Evolutionary conservation across 2,888 invertebrate genomes (phyloP).

Genomic region (Hetaerina titia): DNA sequence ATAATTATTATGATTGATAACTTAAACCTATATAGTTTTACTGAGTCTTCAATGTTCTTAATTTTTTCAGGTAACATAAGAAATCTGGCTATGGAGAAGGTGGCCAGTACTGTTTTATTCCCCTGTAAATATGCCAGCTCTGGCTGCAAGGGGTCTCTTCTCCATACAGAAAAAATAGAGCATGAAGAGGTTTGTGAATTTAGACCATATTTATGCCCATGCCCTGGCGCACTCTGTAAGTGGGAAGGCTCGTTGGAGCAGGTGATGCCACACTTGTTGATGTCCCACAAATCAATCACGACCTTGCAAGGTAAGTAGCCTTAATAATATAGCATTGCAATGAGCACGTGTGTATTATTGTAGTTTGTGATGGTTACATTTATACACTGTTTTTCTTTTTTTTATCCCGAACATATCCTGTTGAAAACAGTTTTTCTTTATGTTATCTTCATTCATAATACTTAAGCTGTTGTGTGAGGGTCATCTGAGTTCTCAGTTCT

Average conservation of each 20-base stretch:
- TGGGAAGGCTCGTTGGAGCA: constrained; percentile 99
- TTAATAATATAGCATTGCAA: too few species aligned
- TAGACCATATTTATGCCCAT: constrained; percentile 98
- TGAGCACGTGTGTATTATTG: too few species aligned
- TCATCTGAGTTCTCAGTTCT: too few species aligned
- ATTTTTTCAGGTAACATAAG: constrained; percentile 89
- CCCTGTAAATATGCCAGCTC: constrained; percentile 99
- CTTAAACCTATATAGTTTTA: constrained; percentile 54
- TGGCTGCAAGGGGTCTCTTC: constrained; percentile 94
- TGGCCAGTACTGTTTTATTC: constrained; percentile 98
- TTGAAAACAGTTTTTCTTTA: too few species aligned
- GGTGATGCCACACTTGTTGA: constrained; percentile 99
- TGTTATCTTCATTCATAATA: too few species aligned
- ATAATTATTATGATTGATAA: not conserved
- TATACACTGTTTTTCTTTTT: too few species aligned
- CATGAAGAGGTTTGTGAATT: constrained; percentile 99
- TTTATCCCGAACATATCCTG: too few species aligned
- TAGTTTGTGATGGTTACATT: too few species aligned
- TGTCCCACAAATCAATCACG: constrained; percentile 98
- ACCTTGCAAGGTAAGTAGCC: constrained; percentile 89
- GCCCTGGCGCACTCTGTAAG: constrained; percentile 99
- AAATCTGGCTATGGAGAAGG: constrained; percentile 99
- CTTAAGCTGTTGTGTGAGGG: too few species aligned
- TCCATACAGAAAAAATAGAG: constrained; percentile 98
- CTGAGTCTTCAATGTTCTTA: constrained; percentile 55